phyloP scores from a whole-genome alignment of 30 jellyfish, hydroid and myxozoan species.

The Hydractinia symbiolongicarpus region DNA sequence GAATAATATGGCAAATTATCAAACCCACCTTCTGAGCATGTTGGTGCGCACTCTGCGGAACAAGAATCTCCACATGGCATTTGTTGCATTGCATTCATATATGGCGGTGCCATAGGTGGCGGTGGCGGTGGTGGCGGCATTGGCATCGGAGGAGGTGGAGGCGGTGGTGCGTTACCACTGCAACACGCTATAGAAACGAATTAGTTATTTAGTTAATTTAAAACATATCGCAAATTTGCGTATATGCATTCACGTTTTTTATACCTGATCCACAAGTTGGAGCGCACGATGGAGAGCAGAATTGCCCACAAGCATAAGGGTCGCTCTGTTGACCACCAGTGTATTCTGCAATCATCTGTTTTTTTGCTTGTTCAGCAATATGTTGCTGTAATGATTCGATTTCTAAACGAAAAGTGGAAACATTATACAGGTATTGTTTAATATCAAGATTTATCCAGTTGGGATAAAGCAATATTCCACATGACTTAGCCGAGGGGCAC shows the following conservation, averaged over 20 bases:
- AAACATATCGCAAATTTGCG: background rate
- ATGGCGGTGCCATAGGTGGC: slow-evolving; percentile 13
- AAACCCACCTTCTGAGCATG: slow-evolving; percentile 44
- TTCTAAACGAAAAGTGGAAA: background rate
- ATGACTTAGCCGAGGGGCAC: no score
- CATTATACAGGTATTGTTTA: no score
- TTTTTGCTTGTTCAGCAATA: slow-evolving; percentile 54
- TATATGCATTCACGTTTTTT: background rate
- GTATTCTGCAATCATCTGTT: slow-evolving; percentile 34
- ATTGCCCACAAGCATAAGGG: slow-evolving; percentile 72
- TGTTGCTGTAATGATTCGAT: slow-evolving; percentile 72
- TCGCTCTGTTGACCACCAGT: background rate
- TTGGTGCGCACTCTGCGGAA: slow-evolving; percentile 44
- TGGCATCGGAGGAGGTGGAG: slow-evolving; percentile 36
- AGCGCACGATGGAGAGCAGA: slow-evolving; percentile 61
- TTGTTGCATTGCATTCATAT: slow-evolving; percentile 7
- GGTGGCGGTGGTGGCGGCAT: slow-evolving; percentile 46
- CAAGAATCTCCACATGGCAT: slow-evolving; percentile 39
- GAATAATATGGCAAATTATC: slow-evolving; percentile 4
- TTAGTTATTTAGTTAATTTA: background rate
- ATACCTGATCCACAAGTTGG: slow-evolving; percentile 31
- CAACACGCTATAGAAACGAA: slow-evolving; percentile 31
- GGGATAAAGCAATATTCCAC: no score
- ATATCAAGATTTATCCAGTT: no score
- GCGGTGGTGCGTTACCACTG: slow-evolving; percentile 33